Evolutionary conservation across 2,888 invertebrate species (phyloP).

Genomic region (Tenthredo notha): DNA sequence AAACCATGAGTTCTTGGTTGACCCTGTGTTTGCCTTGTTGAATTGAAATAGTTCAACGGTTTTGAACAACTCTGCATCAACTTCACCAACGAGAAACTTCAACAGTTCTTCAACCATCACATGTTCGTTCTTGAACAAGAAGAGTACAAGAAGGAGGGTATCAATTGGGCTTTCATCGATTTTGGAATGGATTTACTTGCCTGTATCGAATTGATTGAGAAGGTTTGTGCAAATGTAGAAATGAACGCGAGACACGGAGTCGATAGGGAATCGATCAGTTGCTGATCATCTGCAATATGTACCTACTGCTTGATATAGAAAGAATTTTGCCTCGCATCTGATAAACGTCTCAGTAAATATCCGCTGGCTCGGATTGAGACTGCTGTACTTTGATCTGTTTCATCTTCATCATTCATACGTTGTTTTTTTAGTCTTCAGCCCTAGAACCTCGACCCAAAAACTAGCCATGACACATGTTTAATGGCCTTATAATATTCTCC

Average conservation of each 20-base stretch:
- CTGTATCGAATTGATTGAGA: constrained; percentile 97
- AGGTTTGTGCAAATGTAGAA: constrained; percentile 85
- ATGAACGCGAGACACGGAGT: constrained; percentile 37
- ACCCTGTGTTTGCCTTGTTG: constrained; percentile 52
- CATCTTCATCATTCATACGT: background rate
- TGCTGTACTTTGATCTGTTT: background rate
- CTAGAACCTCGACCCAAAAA: background rate
- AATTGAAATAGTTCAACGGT: constrained; percentile 85
- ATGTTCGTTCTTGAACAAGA: constrained; percentile 97
- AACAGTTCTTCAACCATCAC: constrained; percentile 97
- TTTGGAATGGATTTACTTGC: constrained; percentile 96
- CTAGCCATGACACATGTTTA: background rate
- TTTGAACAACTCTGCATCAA: constrained; percentile 97
- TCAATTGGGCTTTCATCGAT: constrained; percentile 96
- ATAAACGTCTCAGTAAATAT: background rate
- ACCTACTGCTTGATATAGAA: background rate
- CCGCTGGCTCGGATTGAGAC: constrained; percentile 18
- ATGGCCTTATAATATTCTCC: constrained; percentile 14
- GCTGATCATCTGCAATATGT: too few species aligned
- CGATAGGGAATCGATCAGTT: background rate
- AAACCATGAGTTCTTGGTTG: background rate
- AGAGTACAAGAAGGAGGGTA: constrained; percentile 94
- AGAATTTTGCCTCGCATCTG: background rate
- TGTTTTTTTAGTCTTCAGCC: background rate
- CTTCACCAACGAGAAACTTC: constrained; percentile 96